phyloP scores from a whole-genome alignment of 2,888 invertebrate species.

The Parelbella ahira region DNA sequence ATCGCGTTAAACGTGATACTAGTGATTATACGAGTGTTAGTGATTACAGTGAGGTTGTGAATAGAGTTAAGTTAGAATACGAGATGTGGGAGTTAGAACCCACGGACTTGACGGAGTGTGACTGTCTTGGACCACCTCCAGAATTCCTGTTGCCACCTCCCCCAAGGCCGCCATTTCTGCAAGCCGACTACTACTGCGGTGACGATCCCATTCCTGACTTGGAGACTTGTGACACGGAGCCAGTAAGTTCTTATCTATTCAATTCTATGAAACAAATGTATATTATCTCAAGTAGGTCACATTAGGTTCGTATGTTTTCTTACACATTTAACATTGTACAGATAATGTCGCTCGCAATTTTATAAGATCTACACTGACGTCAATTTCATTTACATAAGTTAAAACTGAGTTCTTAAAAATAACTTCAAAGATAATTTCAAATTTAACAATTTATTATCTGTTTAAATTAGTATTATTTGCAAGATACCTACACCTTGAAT shows the following conservation, averaged over 20 bases:
- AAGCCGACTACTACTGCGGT: conserved; percentile 84
- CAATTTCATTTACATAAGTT: too few species aligned
- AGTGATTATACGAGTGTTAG: conserved; percentile 62
- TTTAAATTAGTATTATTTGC: too few species aligned
- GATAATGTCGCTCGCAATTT: too few species aligned
- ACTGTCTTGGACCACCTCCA: conserved; percentile 87
- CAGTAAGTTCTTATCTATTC: conserved; percentile 76
- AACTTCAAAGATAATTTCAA: too few species aligned
- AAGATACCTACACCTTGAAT: too few species aligned
- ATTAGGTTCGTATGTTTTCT: too few species aligned
- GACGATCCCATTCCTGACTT: conserved; percentile 86
- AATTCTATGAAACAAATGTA: conserved; percentile 3
- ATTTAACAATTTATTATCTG: too few species aligned
- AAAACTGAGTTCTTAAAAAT: too few species aligned
- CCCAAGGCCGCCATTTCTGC: conserved; percentile 86
- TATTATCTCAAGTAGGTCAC: too few species aligned
- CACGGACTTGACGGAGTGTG: conserved; percentile 86
- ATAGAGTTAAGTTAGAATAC: conserved; percentile 79
- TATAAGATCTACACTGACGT: too few species aligned
- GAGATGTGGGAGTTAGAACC: conserved; percentile 87
- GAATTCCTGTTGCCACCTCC: conserved; percentile 88
- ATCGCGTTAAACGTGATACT: conserved; percentile 73
- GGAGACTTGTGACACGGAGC: conserved; percentile 88
- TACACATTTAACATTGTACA: too few species aligned
- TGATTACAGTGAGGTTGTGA: conserved; percentile 77